Conservation (phyloP, 2,888 invertebrate species). For the Papilio elwesi region DNA sequence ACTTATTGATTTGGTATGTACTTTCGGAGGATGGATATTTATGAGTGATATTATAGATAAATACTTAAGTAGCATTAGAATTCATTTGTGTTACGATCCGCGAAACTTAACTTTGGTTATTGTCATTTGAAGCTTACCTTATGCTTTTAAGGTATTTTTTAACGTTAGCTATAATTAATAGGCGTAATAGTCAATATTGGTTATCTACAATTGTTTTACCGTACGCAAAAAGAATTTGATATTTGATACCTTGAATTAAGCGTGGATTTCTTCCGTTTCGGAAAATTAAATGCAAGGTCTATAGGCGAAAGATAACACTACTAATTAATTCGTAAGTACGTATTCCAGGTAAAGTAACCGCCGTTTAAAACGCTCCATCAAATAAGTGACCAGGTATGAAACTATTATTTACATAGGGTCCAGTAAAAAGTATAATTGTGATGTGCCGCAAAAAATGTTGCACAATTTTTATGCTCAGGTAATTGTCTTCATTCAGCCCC, state of each 20-base stretch:
- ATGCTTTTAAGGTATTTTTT: too few relatives aligned
- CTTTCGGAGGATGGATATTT: too few relatives aligned
- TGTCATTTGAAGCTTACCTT: too few relatives aligned
- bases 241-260: background rate
- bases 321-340: slow-evolving; percentile 1
- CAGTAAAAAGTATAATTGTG: slow-evolving; percentile 64
- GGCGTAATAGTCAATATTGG: too few relatives aligned
- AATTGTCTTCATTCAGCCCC: slow-evolving; percentile 54
- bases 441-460: slow-evolving; percentile 65
- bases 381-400: slow-evolving; percentile 62
- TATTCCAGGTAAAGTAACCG: slow-evolving; percentile 18
- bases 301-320: background rate
- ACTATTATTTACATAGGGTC: slow-evolving; percentile 59
- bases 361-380: slow-evolving; percentile 44
- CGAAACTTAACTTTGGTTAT: too few relatives aligned
- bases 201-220: too few relatives aligned
- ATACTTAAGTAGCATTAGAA: too few relatives aligned
- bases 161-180: too few relatives aligned
- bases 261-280: background rate
- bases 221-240: too few relatives aligned
- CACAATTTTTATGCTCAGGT: slow-evolving; percentile 64
- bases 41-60: too few relatives aligned
- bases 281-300: background rate
- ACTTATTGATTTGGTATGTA: too few relatives aligned
- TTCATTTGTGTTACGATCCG: too few relatives aligned